Conservation (phyloP, 2,888 invertebrate genomes). For the Xestia c-nigrum region DNA sequence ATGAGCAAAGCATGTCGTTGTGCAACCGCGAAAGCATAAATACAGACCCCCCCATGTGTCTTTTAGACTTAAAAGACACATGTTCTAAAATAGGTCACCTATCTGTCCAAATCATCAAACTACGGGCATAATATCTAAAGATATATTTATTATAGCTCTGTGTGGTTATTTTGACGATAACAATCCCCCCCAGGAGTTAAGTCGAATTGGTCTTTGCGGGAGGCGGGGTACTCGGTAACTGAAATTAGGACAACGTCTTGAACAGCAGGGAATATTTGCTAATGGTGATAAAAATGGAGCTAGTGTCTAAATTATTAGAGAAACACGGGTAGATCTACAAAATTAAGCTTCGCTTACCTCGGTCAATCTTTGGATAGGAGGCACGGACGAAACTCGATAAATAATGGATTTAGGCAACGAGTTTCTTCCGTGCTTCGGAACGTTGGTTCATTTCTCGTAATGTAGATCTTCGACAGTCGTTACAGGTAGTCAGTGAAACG, state of each 20-base stretch:
- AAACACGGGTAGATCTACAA: neutral
- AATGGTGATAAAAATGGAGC: neutral
- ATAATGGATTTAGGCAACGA: neutral
- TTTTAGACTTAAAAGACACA: neutral
- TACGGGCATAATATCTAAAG: neutral
- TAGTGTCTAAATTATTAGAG: neutral
- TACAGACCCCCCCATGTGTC: no score
- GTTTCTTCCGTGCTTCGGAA: neutral
- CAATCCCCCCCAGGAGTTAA: slow-evolving; percentile 36
- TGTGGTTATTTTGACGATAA: slow-evolving; percentile 22
- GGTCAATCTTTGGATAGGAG: neutral
- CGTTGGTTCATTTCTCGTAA: neutral
- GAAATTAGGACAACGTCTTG: slow-evolving; percentile 28
- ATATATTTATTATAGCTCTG: neutral
- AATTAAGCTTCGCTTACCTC: no score
- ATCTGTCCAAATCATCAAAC: neutral
- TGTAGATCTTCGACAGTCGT: neutral
- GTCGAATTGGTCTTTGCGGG: slow-evolving; percentile 43
- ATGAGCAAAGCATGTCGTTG: no score
- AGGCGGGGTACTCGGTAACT: neutral
- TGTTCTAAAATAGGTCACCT: slow-evolving; percentile 26
- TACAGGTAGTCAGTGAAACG: neutral
- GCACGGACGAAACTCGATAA: neutral
- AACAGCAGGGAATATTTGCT: neutral
- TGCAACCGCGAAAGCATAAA: no score